Percentiles rank a stretch among this genome's conserved stretches.
Conservation (phyloP, 64 coral and sea anemone species). For the Cladopsammia gracilis region DNA sequence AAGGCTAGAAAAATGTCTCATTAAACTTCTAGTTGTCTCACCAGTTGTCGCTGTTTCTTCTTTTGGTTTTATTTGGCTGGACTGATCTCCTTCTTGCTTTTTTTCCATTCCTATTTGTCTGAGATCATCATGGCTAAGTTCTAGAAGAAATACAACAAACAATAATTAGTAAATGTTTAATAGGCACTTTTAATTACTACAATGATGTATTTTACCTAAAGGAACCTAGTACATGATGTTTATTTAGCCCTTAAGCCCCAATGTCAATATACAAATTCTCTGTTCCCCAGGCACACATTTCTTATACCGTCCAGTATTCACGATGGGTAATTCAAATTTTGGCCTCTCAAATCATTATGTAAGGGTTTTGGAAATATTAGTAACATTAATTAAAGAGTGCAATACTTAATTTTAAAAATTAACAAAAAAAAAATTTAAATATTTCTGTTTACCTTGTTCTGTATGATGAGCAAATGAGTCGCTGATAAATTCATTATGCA, state of each 20-base stretch:
- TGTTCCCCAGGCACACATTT: no score
- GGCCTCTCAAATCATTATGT: no score
- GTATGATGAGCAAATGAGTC: slow-evolving; percentile 62
- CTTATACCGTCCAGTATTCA: no score
- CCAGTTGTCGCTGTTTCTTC: neutral
- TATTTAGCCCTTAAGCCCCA: no score
- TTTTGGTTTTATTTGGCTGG: slow-evolving; percentile 29
- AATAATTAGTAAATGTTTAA: neutral
- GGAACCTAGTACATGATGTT: no score
- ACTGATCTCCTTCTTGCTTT: slow-evolving; percentile 23
- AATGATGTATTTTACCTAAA: no score
- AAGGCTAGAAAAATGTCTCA: no score
- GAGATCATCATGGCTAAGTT: slow-evolving; percentile 93
- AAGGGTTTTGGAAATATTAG: no score
- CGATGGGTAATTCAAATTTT: no score
- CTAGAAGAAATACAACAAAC: slow-evolving; percentile 23
- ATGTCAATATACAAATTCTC: no score
- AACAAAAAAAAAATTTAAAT: neutral
- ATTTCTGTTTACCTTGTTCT: slow-evolving; percentile 33
- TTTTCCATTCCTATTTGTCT: slow-evolving; percentile 93
- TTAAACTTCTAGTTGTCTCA: neutral
- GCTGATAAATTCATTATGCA: slow-evolving; percentile 77
- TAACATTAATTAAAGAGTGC: no score
- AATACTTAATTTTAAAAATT: neutral
- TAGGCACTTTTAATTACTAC: no score